These are phyloP conservation scores for Lophura nycthemera DNA, from an alignment of 2,113 vertebrate species.

Conservation along the genomic window DNA sequence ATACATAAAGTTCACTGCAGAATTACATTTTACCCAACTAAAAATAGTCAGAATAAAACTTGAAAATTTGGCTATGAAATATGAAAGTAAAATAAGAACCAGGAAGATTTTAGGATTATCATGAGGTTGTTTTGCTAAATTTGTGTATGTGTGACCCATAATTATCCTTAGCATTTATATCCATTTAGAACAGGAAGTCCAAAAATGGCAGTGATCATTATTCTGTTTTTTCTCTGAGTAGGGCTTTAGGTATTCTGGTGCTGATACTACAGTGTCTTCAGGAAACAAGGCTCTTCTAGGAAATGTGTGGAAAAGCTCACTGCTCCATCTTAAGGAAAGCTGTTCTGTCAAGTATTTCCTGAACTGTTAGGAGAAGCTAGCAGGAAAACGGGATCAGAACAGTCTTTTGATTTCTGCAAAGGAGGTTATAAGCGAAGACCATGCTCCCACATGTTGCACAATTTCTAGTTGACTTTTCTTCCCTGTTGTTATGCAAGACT, in stretches of 20 bases:
- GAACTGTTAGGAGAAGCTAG: background rate
- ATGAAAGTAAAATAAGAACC: background rate
- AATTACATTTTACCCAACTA: background rate
- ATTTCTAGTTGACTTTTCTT: slow-evolving; percentile 36
- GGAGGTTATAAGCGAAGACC: background rate
- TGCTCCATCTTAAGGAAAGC: background rate
- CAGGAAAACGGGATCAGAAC: background rate
- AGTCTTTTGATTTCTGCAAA: background rate
- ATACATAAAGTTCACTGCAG: background rate
- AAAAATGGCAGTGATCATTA: background rate
- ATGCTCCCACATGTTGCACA: background rate
- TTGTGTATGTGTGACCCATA: background rate
- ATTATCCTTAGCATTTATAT: background rate
- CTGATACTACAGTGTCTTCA: background rate
- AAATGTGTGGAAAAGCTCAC: background rate
- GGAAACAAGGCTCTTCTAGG: background rate
- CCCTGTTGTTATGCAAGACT: background rate
- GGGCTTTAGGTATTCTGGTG: background rate
- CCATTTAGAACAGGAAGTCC: background rate
- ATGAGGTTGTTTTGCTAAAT: background rate
- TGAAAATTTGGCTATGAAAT: background rate
- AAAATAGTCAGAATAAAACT: background rate
- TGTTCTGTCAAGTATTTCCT: background rate
- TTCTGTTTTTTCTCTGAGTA: background rate
- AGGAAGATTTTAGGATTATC: background rate